phyloP scores from a whole-genome alignment of 2,113 vertebrate genomes.

The Cichladusa arquata region DNA sequence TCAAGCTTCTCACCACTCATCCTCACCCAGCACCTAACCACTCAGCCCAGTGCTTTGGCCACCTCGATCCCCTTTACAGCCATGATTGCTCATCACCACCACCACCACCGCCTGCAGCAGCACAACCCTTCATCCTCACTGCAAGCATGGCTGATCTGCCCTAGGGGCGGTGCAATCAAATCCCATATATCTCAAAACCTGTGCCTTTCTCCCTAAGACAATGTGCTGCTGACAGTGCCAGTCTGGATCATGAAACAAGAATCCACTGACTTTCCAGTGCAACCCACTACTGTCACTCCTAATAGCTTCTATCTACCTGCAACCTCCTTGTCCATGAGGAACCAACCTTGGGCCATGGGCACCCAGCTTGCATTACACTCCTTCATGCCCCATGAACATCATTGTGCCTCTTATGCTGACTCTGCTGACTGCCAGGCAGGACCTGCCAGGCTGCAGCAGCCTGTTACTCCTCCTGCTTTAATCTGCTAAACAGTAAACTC shows the following conservation, averaged over 20 bases:
- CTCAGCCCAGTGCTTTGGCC: background rate
- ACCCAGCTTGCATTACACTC: background rate
- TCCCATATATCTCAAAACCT: background rate
- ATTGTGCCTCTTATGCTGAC: background rate
- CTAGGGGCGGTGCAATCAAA: background rate
- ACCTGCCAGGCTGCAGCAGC: background rate
- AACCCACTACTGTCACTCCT: background rate
- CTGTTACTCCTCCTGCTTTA: background rate
- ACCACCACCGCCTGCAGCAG: background rate
- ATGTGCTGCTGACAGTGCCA: background rate
- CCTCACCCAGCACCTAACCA: background rate
- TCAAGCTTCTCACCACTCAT: background rate
- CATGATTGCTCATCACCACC: background rate
- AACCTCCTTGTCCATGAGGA: background rate
- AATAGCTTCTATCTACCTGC: background rate
- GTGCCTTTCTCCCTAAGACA: background rate
- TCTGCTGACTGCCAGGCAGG: background rate
- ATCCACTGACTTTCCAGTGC: background rate
- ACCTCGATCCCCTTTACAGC: background rate
- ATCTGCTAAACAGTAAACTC: background rate
- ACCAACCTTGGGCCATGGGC: background rate
- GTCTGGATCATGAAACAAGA: fast-evolving
- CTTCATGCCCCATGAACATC: background rate
- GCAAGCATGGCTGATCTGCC: background rate
- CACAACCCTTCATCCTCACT: background rate